These are phyloP conservation scores for Brachyhypopomus occidentalis DNA, from an alignment of 2,113 vertebrate species.

Conservation along the genomic window DNA sequence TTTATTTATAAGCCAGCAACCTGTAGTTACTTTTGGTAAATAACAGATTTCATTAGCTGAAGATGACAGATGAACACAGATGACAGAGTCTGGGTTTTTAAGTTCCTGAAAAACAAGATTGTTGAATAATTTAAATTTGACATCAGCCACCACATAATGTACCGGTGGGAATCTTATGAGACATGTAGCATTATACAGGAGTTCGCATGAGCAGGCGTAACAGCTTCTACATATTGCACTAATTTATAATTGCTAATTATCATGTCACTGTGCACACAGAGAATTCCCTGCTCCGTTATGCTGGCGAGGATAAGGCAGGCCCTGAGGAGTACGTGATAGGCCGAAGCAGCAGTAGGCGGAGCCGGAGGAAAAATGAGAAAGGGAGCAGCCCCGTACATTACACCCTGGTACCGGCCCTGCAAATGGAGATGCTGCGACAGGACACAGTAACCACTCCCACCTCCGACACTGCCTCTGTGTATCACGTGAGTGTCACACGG, in stretches of 20 bases:
- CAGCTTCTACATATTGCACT: neutral
- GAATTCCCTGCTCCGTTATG: constrained; percentile 92
- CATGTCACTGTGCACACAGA: constrained; percentile 70
- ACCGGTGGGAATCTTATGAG: neutral
- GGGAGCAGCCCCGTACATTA: constrained; percentile 91
- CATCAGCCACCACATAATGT: neutral
- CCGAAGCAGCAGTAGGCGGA: constrained; percentile 90
- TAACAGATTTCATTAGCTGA: too few relatives aligned
- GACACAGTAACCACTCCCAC: constrained; percentile 90
- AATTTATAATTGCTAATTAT: constrained; percentile 1
- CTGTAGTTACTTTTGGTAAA: constrained; percentile 16
- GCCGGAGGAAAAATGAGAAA: constrained; percentile 90
- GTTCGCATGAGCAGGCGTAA: neutral
- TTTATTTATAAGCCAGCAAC: constrained; percentile 27
- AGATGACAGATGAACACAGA: neutral
- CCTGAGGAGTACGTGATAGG: constrained; percentile 88
- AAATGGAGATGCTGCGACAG: constrained; percentile 91
- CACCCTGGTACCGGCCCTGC: constrained; percentile 86
- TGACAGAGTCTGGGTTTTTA: neutral
- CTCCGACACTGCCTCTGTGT: constrained; percentile 87
- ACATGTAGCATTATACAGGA: neutral
- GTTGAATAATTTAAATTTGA: constrained; percentile 10
- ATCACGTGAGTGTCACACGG: constrained; percentile 85
- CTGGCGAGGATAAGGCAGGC: constrained; percentile 89
- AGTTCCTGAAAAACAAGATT: neutral